These are phyloP conservation scores for Drosophila pachea DNA, from an alignment of 1,140 invertebrate species.

Conservation along the genomic window DNA sequence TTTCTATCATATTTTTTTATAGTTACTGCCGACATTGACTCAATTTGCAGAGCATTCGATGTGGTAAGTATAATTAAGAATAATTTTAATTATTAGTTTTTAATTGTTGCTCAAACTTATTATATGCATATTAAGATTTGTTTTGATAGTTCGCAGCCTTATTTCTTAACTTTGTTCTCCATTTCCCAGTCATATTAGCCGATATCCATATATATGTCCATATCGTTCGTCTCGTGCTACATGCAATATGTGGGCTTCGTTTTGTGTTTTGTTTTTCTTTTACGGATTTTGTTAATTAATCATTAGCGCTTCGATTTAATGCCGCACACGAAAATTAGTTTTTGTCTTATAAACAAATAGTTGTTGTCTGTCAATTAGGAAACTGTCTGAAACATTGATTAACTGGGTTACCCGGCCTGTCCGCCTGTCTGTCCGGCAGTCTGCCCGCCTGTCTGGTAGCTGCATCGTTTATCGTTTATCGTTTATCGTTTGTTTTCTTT, in stretches of 20 bases:
- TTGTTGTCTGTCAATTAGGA: conserved; percentile 32
- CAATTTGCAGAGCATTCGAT: too few species aligned
- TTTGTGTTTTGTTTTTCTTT: neutral
- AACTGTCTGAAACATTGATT: conserved; percentile 27
- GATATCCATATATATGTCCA: too few species aligned
- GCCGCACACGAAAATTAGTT: neutral
- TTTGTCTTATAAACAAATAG: conserved; percentile 15
- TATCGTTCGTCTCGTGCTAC: conserved; percentile 3
- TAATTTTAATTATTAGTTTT: too few species aligned
- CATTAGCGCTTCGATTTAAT: conserved; percentile 26
- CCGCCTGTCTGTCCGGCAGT: too few species aligned
- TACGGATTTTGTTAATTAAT: conserved; percentile 25
- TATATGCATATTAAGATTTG: too few species aligned
- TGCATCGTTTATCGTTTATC: neutral
- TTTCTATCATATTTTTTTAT: too few species aligned
- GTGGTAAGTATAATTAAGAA: too few species aligned
- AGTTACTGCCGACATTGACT: too few species aligned
- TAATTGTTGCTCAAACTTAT: too few species aligned
- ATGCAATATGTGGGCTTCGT: conserved; percentile 31
- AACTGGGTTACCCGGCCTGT: conserved; percentile 61
- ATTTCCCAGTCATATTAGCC: neutral
- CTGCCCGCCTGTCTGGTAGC: too few species aligned
- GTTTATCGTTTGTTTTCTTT: conserved; percentile 40
- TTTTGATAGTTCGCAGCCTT: too few species aligned
- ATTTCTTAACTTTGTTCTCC: conserved; percentile 6